Evolutionary conservation across 2,113 vertebrate genomes (phyloP), one percentile per base, ranked within the genome.

Genomic region (Barbus barbus): DNA sequence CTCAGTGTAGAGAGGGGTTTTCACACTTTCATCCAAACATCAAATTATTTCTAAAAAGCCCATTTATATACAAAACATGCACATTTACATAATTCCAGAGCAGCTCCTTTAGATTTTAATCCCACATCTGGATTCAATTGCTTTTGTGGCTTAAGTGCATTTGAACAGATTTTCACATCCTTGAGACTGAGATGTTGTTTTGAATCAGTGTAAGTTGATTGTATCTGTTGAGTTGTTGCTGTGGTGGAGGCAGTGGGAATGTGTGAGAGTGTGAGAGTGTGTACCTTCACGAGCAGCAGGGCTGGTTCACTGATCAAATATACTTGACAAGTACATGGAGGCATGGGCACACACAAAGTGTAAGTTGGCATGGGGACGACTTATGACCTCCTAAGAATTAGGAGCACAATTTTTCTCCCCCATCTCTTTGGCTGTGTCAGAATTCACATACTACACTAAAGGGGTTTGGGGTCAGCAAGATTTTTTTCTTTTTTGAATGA

Each of bases 331-430:
- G 5, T 24, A 56, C 61, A 84, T n/a, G 28, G 51, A 73, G n/a
- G n/a, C n/a, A n/a, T n/a, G n/a, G n/a, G n/a, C 33, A 41, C 41
- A 41, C 9, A 41, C 41, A 79, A 51, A 84, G 76, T 41, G 89
- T 87, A 87, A 53, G 86, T 86, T 85, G 79, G 80, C 90, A 88
- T 90, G 83, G 90, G 83, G 90, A 89, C 86, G 63, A 84, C 81
- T 73, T 77, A 41, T 86, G 88, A 91, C 86, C 78, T 81, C 3
- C 16, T 26, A 65, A 84, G 80, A 71, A 71, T 22, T 71, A 71
- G 33, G 20, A 71, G 31, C 33, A 38, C 67, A 12, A 65, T 65
- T 31, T 65, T 31, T 31, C 61, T 18, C 67, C 8, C 26, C 20
- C 67, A 12, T 69, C 65, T n/a, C 8, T 38, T 20, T 18, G 26